Conservation (phyloP, 2,113 vertebrate species). For the Heterotilapia buettikoferi region DNA sequence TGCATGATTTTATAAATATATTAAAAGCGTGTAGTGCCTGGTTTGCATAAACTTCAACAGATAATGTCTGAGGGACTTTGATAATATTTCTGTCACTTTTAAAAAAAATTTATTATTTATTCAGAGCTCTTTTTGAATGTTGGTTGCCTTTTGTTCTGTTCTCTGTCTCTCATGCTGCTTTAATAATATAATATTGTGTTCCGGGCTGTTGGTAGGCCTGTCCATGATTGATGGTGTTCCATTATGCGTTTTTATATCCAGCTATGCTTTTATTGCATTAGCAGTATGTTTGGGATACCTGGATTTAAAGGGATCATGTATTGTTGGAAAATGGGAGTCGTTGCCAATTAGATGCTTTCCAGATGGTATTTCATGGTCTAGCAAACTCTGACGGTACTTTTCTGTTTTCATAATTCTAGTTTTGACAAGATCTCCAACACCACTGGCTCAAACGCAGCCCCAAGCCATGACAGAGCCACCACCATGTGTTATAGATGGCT, state of each 20-base stretch:
- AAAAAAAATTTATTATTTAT: neutral
- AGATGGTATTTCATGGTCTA: neutral
- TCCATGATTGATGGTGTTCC: neutral
- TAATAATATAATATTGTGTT: neutral
- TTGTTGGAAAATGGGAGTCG: neutral
- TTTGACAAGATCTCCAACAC: neutral
- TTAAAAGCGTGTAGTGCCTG: neutral
- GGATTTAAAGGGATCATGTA: neutral
- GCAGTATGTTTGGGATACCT: neutral
- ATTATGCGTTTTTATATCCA: neutral
- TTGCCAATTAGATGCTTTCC: neutral
- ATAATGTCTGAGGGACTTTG: neutral
- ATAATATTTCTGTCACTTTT: neutral
- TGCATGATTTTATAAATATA: neutral
- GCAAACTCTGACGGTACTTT: neutral
- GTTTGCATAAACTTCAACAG: neutral
- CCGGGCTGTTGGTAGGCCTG: neutral
- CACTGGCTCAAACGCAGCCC: neutral
- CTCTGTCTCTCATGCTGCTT: neutral
- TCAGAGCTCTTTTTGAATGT: neutral
- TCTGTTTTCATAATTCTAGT: neutral
- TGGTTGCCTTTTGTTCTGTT: neutral
- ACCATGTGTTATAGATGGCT: fast-evolving
- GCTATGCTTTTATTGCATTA: neutral
- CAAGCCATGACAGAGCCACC: neutral